Base-by-base conservation (phyloP, 2,797 vertebrate genomes). In the Tarsius wallacei region DNA sequence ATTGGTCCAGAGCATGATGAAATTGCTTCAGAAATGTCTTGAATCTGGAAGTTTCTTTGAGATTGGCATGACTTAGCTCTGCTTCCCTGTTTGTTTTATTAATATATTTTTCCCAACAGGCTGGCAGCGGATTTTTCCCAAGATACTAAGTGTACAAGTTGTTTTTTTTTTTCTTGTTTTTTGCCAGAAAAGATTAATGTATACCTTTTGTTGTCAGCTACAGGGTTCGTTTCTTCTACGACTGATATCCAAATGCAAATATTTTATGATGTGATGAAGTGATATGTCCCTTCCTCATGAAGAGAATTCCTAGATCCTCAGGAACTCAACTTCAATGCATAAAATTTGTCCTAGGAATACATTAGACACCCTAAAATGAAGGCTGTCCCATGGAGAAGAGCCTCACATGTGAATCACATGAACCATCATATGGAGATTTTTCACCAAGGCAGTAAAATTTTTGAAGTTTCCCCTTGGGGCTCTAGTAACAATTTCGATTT, bases 401-500 rank as follows among this genome's bases (percentile, higher is more conserved):
- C 17, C 10, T 71, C 57, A 19, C 84, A 17, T 5, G 7, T 68
- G 5, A 26, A 19, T 86, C 31, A n/a, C 49, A 33, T 83, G 31
- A 94, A 7, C 2, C n/a, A 15, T 59, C 2, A 1, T 19, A 11
- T 49, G 4, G 21, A 77, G 16, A 64, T 84, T 93, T 24, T 87
- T 88, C n/a, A 74, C 19, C 16, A 83, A 53, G 2, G 15, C 7
- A 63, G 9, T 57, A 57, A 31, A 73, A 19, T n/a, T 3, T 51
- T 85, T 70, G 21, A 70, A 21, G 21, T 17, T 97, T 31, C 26
- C 24, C 9, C 3, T 31, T 42, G 71, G 24, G 33, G 2, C 26
- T 88, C 28, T 84, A 83, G 22, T 87, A 90, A 66, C 11, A 77
- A 81, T 73, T 94, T 53, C 3, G 83, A 19, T 88, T 78, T 77